phyloP scores from a whole-genome alignment of 2,113 vertebrate genomes.

The Aegotheles bennettii region DNA sequence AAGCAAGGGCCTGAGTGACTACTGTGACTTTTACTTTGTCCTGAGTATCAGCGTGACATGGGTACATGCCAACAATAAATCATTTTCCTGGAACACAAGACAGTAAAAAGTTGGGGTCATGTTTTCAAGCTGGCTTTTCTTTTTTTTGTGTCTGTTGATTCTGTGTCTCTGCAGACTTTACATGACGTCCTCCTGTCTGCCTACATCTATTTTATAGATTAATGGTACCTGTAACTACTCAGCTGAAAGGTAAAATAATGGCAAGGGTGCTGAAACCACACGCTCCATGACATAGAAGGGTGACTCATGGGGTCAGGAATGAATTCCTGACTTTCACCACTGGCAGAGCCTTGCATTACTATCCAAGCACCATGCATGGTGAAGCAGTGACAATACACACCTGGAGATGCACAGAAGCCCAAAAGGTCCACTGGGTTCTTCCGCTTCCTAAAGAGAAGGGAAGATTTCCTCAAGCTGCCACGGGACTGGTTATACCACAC shows the following conservation, averaged over 20 bases:
- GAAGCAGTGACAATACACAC: background rate
- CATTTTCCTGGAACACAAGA: conserved; percentile 1
- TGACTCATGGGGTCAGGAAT: conserved; percentile 17
- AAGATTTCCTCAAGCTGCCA: background rate
- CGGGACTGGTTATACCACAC: background rate
- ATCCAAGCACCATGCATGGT: background rate
- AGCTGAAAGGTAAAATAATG: conserved; percentile 50
- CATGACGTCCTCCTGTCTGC: conserved; percentile 47
- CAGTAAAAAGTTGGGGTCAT: conserved; percentile 56
- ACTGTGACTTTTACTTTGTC: conserved; percentile 53
- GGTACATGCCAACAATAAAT: conserved; percentile 64
- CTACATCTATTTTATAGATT: conserved; percentile 57
- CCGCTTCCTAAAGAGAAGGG: background rate
- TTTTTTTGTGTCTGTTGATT: background rate
- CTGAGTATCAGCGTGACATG: conserved; percentile 59
- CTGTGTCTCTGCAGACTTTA: conserved; percentile 35
- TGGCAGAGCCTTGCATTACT: background rate
- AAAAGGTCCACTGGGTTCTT: background rate
- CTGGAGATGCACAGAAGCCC: background rate
- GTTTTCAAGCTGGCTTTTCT: conserved; percentile 62
- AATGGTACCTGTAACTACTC: conserved; percentile 59
- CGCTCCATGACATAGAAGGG: background rate
- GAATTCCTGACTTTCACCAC: background rate
- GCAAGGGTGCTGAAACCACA: conserved; percentile 29
- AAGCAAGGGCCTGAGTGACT: conserved; percentile 68